A percentile compares a stretch with the other conserved stretches of the same genome.
These are phyloP conservation scores for Gymnoscelis rufifasciata DNA, from an alignment of 2,888 invertebrate species.

Conservation along the genomic window DNA sequence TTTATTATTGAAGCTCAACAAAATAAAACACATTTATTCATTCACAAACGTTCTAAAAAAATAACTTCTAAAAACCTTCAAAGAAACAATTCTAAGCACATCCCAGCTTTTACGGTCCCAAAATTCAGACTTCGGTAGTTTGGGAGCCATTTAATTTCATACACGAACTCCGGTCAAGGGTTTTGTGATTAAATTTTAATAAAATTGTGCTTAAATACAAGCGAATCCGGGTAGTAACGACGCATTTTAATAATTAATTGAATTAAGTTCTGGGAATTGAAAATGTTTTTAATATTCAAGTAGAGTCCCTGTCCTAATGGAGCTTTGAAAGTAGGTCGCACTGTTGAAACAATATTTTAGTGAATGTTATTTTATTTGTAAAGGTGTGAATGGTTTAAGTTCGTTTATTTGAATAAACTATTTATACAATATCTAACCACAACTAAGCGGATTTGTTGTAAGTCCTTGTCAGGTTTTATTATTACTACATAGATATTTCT, in stretches of 20 bases:
- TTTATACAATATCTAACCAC: no score
- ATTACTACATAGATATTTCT: no score
- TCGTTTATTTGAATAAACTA: no score
- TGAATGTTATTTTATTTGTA: not conserved
- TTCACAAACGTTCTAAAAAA: no score
- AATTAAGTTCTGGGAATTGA: conserved; percentile 8
- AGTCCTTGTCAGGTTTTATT: no score
- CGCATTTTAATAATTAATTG: conserved; percentile 23
- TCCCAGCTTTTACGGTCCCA: not conserved
- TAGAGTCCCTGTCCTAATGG: not conserved
- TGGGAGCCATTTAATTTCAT: conserved; percentile 20
- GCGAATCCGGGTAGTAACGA: conserved; percentile 19
- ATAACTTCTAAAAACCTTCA: not conserved
- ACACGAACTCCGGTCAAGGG: conserved; percentile 6
- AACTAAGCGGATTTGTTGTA: no score
- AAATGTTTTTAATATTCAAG: conserved; percentile 3
- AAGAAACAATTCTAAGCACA: not conserved
- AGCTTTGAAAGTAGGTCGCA: not conserved
- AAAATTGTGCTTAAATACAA: conserved; percentile 26
- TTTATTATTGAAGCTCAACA: no score
- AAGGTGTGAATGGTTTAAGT: not conserved
- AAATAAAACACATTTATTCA: no score
- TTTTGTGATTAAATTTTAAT: conserved; percentile 30
- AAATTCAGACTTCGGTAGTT: conserved; percentile 17
- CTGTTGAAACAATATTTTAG: not conserved